A percentile compares a stretch with the other conserved stretches of the same genome.
Evolutionary conservation across 2,113 vertebrate genomes (phyloP).

Genomic region (Thermophis baileyi): DNA sequence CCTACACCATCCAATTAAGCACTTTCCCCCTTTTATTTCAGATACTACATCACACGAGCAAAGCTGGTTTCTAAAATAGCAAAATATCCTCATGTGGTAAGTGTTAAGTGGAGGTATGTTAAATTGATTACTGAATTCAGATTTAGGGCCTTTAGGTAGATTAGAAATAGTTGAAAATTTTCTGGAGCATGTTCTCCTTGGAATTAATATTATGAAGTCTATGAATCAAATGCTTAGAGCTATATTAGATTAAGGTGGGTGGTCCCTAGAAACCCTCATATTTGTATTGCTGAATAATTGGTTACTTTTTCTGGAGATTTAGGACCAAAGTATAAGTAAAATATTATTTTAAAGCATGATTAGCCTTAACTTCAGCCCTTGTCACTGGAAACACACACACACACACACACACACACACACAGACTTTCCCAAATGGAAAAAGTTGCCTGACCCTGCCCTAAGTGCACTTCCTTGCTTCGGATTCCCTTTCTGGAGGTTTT

Average conservation of each 20-base stretch:
- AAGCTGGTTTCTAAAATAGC: slow-evolving; percentile 99
- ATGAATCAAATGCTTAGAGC: neutral
- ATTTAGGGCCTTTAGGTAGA: neutral
- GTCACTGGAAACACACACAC: no score
- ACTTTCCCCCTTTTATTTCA: slow-evolving; percentile 58
- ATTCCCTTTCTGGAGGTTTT: neutral
- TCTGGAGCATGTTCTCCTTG: neutral
- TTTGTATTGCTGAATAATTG: no score
- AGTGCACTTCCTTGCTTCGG: neutral
- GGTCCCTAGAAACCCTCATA: no score
- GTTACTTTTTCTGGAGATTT: no score
- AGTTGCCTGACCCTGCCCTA: no score
- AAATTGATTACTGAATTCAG: neutral
- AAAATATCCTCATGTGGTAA: slow-evolving; percentile 99
- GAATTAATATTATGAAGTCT: neutral
- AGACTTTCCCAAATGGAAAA: no score
- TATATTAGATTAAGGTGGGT: neutral
- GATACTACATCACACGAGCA: slow-evolving; percentile 99
- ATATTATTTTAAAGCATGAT: no score
- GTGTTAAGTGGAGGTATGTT: slow-evolving; percentile 52
- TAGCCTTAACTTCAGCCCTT: no score
- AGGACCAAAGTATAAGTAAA: no score
- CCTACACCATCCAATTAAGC: neutral
- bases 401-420: no score
- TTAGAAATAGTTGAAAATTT: neutral